Conservation (phyloP, 2,797 vertebrate genomes). For the Staurois parvus region DNA sequence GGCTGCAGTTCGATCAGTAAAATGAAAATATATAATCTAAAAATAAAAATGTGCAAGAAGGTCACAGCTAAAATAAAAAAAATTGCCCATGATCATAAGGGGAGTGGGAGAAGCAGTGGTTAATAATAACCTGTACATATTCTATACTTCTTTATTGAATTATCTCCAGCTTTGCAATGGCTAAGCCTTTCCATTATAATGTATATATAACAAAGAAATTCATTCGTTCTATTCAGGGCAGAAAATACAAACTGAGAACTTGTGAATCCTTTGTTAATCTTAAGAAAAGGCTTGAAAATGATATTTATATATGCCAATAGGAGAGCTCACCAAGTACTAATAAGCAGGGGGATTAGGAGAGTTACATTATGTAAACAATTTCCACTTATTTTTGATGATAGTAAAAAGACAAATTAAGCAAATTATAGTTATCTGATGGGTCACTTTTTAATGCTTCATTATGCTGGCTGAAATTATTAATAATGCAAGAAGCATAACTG, state of each 20-base stretch:
- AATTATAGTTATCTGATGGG: constrained; percentile 14
- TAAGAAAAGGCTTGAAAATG: constrained; percentile 4
- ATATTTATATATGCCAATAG: constrained; percentile 34
- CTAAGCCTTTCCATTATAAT: background rate
- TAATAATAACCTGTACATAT: background rate
- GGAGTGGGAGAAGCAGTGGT: background rate
- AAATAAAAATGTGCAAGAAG: too few relatives aligned
- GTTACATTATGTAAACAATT: constrained; percentile 35
- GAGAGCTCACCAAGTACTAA: constrained; percentile 12
- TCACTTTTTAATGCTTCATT: constrained; percentile 7
- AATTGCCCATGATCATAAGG: background rate
- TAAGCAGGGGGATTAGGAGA: constrained; percentile 51
- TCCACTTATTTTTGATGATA: constrained; percentile 36
- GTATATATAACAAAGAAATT: background rate
- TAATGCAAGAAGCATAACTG: background rate
- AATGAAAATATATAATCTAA: too few relatives aligned
- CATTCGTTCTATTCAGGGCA: constrained; percentile 17
- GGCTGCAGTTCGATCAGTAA: too few relatives aligned
- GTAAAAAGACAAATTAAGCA: constrained; percentile 1
- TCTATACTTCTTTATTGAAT: background rate
- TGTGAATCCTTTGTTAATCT: constrained; percentile 39
- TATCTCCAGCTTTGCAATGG: background rate
- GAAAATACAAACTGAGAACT: constrained; percentile 35
- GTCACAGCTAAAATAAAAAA: too few relatives aligned
- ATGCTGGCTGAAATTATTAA: constrained; percentile 18